Evolutionary conservation across 2,797 vertebrate species (phyloP).

Genomic region (Pseudochirops corinnae): DNA sequence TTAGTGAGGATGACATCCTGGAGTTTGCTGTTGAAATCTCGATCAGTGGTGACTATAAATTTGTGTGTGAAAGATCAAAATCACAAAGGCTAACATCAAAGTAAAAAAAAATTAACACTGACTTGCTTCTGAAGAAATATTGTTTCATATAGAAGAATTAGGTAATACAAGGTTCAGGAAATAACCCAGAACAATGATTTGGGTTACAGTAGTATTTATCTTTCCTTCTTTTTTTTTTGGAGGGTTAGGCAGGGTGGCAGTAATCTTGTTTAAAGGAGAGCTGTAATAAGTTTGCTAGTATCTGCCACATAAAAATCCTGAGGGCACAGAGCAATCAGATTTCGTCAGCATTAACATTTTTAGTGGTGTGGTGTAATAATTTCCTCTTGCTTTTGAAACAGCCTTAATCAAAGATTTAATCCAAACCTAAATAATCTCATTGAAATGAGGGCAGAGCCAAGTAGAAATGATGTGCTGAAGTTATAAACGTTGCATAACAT

Average conservation of each 20-base stretch:
- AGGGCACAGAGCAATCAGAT: constrained; percentile 32
- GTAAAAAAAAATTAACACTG: neutral
- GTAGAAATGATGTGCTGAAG: neutral
- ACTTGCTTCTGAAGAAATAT: neutral
- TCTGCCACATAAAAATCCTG: constrained; percentile 47
- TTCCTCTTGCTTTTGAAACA: constrained; percentile 36
- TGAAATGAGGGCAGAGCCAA: constrained; percentile 27
- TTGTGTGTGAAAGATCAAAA: neutral
- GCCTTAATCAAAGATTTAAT: constrained; percentile 15
- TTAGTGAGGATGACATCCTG: constrained; percentile 43
- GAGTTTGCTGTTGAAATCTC: constrained; percentile 18
- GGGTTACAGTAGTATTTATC: constrained; percentile 6
- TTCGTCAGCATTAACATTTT: constrained; percentile 54
- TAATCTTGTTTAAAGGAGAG: neutral
- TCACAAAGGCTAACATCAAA: neutral
- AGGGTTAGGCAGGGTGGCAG: neutral
- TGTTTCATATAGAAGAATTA: constrained; percentile 40
- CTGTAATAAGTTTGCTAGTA: neutral
- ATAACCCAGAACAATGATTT: constrained; percentile 33
- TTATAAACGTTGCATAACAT: neutral
- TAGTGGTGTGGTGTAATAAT: constrained; percentile 16
- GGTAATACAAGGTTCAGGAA: constrained; percentile 40
- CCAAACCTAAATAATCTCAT: constrained; percentile 15
- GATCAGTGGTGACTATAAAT: constrained; percentile 3
- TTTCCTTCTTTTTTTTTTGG: neutral